Evolutionary conservation across 1,140 invertebrate species (phyloP), one percentile per base, ranked within the genome.

Genomic region (Melitaea cinxia): DNA sequence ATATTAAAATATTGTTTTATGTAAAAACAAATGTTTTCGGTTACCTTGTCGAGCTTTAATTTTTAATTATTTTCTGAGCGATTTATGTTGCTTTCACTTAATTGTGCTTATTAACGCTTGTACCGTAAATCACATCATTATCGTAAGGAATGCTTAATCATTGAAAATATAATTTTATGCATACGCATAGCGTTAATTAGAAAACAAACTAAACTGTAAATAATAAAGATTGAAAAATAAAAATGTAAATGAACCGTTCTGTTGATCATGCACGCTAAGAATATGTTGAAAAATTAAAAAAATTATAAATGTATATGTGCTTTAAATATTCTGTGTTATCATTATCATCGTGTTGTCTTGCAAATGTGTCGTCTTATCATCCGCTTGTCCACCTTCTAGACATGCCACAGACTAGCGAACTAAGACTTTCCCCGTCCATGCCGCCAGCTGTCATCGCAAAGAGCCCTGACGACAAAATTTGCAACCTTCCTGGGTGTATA

Each of bases 401-500:
- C 67, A 79, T 82, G 63, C 87, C 87, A 60, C 85, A 88, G 68
- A 89, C 83, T 65, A 88, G 85, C 68, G 85, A 89, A 74, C 77
- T 89, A 60, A 72, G 77, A 69, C 61, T 85, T 59, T 78, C 84
- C 42, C 80, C 78, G 54, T 73, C 78, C 60, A 64, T 79, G 68
- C 77, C 82, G n/a, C 85, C 84, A 17, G 73, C 76, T 15, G 72
- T 83, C n/a, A 63, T 83, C 33, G 68, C 77, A 5, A 81, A 77
- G 57, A 79, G 65, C 35, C 65, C 52, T 5, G 9, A 75, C n/a
- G 65, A 66, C n/a, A 57, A 50, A 15, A 63, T 94, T 4, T 96
- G 95, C 73, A 84, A 93, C 24, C 91, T 91, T 1, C 85, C 94
- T 23, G 94, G 93, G 68, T 95, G 95, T 83, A 89, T 96, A 50